Base-by-base conservation (phyloP, 30 jellyfish, hydroid and myxozoan genomes). In the Chrysaora quinquecirrha region DNA sequence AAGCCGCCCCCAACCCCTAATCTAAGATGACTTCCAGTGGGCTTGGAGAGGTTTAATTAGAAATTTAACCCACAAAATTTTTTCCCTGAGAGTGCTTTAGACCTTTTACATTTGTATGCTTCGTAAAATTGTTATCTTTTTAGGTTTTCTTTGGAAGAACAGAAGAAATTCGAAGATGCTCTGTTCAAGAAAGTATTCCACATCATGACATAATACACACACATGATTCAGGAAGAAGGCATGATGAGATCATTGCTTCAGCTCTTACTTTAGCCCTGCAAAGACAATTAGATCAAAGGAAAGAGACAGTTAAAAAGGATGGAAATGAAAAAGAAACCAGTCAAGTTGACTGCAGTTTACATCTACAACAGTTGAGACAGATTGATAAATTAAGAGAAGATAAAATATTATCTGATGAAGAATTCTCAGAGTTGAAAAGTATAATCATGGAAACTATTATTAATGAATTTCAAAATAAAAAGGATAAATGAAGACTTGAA, bases 331-430 rank as follows among this genome's bases (percentile, higher is more conserved):
- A 32, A 18, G 23, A 31, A 52, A 29, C 28, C 49, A 1, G 21
- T 19, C 3, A n/a, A 2, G 18, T 32, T 18, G 6, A 76, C 54
- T 28, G 32, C 29, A 20, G 29, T 25, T 3, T 19, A 20, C 29
- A 52, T 52, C 7, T 52, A 25, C 68, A 33, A 20, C 78, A 58
- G 43, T 69, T 76, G 6, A 30, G 24, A 12, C 49, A 61, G 18
- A 33, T 76, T 54, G 62, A 33, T 60, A 21, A 60, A 18, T 70
- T 76, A 1, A 58, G 34, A 34, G 22, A 31, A 0, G 27, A n/a
- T 21, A 31, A 76, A 7, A 21, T 66, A n/a, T 3, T 62, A 32
- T 30, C 77, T 7, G 71, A 58, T 18, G 70, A 76, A 6, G 88
- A 76, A 35, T 62, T 3, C 30, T 1, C 50, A 20, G 30, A 19